Evolutionary conservation across 2,888 invertebrate genomes (phyloP), one percentile per base, ranked within the genome.

Genomic region (Lamproptera curius): DNA sequence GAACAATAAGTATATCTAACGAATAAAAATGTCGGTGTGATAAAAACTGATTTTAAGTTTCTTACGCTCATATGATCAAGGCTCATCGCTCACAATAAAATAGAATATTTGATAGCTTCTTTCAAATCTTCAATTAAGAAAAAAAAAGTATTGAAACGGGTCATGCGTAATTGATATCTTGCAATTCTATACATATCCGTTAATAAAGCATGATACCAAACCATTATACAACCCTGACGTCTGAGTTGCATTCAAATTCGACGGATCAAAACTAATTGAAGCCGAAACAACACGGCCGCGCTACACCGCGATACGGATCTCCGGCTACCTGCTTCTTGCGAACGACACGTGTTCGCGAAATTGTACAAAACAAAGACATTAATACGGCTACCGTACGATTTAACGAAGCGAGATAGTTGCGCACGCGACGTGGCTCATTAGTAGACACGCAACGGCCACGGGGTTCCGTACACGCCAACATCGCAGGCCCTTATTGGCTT

Each of bases 401-500:
- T 78, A 78, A 75, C 74, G 73, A 74, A 75, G 73, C 70, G 62
- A 70, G 73, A 71, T 71, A 66, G 70, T 54, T 76, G 73, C 70
- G 80, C 85, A 85, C 82, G 84, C 84, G 81, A 84, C 73, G 67
- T 47, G 63, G 71, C 76, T 83, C 81, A 83, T 84, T 84, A 84
- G 75, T 67, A 62, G 65, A 63, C 85, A 85, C 83, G 84, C 85
- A 78, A 82, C 62, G 58, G n/a, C 50, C 57, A 58, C 55, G 55
- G 57, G 56, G 54, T 49, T 55, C 50, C 56, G 54, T 53, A 56
- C 62, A 63, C 67, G 65, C 65, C 62, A 62, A 58, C 56, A 58
- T 56, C 57, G 59, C 52, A 56, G 58, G 52, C 56, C 51, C 59
- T 60, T 61, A 61, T 59, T 59, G 66, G 73, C 66, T 72, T 76